Conservation (phyloP, 2,113 vertebrate species). For the Delphinapterus leucas region DNA sequence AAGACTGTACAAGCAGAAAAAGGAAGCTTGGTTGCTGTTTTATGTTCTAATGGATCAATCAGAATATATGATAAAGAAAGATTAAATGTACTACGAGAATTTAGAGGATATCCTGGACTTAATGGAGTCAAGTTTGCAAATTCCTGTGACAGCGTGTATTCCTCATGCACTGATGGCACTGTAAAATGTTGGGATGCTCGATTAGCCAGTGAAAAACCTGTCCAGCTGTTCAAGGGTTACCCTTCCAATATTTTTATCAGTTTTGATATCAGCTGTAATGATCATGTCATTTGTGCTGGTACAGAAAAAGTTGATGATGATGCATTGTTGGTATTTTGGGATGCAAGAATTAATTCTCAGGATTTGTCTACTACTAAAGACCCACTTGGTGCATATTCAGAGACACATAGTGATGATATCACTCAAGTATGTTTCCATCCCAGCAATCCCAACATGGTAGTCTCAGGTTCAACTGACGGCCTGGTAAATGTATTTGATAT, state of each 20-base stretch:
- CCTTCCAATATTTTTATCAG: conserved; percentile 87
- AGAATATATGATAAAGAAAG: conserved; percentile 86
- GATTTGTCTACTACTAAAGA: conserved; percentile 56
- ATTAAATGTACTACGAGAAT: conserved; percentile 81
- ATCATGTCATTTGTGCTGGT: conserved; percentile 90
- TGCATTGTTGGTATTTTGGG: conserved; percentile 94
- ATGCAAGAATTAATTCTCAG: conserved; percentile 82
- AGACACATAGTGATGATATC: conserved; percentile 96
- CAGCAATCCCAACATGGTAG: conserved; percentile 83
- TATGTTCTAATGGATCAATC: conserved; percentile 86
- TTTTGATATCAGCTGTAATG: conserved; percentile 89
- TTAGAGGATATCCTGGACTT: conserved; percentile 73
- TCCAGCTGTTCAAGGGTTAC: conserved; percentile 85
- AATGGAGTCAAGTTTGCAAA: conserved; percentile 86
- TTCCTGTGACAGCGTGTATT: conserved; percentile 78
- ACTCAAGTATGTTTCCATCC: conserved; percentile 95
- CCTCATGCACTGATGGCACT: conserved; percentile 87
- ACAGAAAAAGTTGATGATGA: conserved; percentile 90
- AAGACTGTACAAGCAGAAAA: conserved; percentile 33
- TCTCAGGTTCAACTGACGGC: conserved; percentile 92
- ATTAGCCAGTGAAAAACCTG: conserved; percentile 72
- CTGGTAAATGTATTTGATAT: conserved; percentile 96
- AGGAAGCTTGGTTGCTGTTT: conserved; percentile 82
- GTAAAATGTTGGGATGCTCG: conserved; percentile 90
- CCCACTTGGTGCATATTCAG: conserved; percentile 92